These are phyloP conservation scores for Phylloscopus whistleri DNA, from an alignment of 2,113 vertebrate species.

Conservation along the genomic window DNA sequence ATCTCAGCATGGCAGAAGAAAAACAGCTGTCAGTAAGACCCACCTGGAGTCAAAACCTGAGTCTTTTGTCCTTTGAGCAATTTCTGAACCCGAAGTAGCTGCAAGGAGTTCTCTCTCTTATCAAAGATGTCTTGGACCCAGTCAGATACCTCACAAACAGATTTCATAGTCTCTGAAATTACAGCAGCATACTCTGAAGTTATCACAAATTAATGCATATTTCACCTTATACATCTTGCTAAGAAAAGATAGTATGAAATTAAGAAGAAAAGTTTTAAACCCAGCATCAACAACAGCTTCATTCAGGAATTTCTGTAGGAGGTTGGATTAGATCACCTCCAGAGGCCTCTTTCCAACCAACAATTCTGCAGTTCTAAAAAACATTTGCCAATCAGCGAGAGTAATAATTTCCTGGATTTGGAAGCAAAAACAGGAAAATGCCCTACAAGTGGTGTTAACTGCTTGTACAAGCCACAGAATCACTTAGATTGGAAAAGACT, in stretches of 20 bases:
- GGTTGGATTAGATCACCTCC: neutral
- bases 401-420: neutral
- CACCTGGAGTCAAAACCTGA: constrained; percentile 84
- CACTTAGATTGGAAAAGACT: neutral
- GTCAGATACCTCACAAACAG: constrained; percentile 75
- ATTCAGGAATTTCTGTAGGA: neutral
- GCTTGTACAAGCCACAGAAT: neutral
- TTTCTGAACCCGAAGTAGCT: constrained; percentile 87
- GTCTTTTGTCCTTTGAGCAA: constrained; percentile 85
- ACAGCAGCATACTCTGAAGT: neutral
- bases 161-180: constrained; percentile 77
- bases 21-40: neutral
- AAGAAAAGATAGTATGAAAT: neutral
- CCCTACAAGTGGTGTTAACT: neutral
- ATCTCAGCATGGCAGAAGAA: neutral
- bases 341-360: neutral
- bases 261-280: neutral
- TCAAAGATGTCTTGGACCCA: constrained; percentile 75
- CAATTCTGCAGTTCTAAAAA: neutral
- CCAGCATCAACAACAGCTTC: neutral
- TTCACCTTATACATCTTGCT: neutral
- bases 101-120: constrained; percentile 84
- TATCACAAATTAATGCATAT: neutral
- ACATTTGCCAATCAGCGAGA: neutral
- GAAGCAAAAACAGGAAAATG: neutral